Evolutionary conservation across 37 sponge, comb jelly and placozoan genomes (phyloP), one percentile per base, ranked within the genome.

Genomic region (Theonella swinhoei): DNA sequence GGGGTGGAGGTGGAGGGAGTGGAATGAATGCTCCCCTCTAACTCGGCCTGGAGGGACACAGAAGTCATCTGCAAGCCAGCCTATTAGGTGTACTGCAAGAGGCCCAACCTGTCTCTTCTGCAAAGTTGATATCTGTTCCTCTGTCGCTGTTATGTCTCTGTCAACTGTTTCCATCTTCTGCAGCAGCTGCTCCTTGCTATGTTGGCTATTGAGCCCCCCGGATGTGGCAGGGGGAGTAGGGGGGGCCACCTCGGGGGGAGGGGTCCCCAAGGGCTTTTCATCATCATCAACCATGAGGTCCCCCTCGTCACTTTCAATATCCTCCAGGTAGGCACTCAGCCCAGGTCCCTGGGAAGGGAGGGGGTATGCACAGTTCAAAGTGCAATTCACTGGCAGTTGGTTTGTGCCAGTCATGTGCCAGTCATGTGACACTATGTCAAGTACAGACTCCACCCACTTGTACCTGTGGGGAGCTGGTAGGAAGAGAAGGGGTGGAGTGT

Each of bases 271-370:
- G 30, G 66, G n/a, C n/a, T 72, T 64, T 7, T 66, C 42, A 1
- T 79, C 86, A 3, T 84, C 85, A 34, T 74, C 76, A 17, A 40
- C 70, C 63, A 34, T 38, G 22, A 66, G 30, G 43, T 87, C 54
- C 14, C 14, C 92, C 30, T 93, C 94, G 30, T 93, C 94, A 79
- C 94, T 93, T 65, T 86, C 90, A 68, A 93, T 93, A 42, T 93
- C 94, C 40, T 89, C 87, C 75, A 89, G 59, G 70, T 83, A 89
- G 28, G 89, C 85, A 84, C 84, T 83, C 34, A 89, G 77, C 38
- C 81, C 81, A 1, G 70, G 72, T 17, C 72, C 72, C 41, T 71
- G 72, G 0, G 72, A 38, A 20, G 68, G 68, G 28, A 67, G 68
- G 68, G 33, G 0, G 68, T 29, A 9, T 0, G 68, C 29, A 29